Evolutionary conservation across 2,797 vertebrate species (phyloP).

Genomic region (Manis javanica): DNA sequence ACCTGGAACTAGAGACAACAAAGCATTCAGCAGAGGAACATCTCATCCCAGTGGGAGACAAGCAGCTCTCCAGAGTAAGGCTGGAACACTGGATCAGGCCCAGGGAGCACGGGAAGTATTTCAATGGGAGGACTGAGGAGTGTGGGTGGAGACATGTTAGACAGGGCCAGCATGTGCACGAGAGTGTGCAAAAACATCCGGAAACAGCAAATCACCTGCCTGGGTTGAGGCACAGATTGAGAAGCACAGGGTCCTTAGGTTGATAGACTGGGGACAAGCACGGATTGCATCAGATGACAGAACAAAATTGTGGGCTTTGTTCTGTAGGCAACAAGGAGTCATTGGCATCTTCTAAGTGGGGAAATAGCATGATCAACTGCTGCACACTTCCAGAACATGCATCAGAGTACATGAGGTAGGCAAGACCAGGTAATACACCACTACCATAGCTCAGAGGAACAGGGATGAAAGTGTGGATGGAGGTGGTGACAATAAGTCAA

Average conservation of each 20-base stretch:
- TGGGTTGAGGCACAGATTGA: not conserved
- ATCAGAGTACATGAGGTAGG: not conserved
- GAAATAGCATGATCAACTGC: not conserved
- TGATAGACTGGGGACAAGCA: not conserved
- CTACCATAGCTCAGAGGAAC: not conserved
- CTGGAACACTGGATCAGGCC: rapidly evolving
- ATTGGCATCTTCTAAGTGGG: not conserved
- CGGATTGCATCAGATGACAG: not conserved
- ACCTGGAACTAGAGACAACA: not conserved
- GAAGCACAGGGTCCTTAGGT: not conserved
- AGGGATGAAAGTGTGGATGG: not conserved
- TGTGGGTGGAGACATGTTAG: not conserved
- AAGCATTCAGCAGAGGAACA: not conserved
- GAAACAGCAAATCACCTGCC: not conserved
- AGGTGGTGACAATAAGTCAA: not conserved
- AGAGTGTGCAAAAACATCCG: not conserved
- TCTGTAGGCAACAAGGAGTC: not conserved
- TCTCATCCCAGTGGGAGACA: not conserved
- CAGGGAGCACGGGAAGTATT: rapidly evolving
- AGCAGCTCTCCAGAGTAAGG: not conserved
- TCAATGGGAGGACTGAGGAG: not conserved
- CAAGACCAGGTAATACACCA: not conserved
- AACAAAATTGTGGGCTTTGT: not conserved
- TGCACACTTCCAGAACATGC: not conserved
- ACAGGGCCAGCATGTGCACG: not conserved